These are phyloP conservation scores for Cyphotilapia sp. DNA, from an alignment of 2,113 vertebrate genomes.

Conservation along the genomic window DNA sequence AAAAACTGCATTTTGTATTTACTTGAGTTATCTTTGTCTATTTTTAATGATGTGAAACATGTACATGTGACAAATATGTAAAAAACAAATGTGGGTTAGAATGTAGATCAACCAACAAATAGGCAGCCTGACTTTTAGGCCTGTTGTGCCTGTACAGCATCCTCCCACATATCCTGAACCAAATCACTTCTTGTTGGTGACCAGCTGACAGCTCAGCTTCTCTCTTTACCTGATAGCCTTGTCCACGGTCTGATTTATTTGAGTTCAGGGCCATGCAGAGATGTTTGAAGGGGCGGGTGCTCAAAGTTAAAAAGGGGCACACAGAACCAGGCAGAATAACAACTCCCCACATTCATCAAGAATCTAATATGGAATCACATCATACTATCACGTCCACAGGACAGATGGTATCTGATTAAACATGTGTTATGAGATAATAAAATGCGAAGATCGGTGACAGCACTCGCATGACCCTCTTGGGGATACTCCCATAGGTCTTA, in stretches of 20 bases:
- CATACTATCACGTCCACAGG: neutral
- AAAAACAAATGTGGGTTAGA: neutral
- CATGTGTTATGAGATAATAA: neutral
- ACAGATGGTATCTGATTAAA: neutral
- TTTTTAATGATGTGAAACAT: neutral
- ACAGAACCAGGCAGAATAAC: neutral
- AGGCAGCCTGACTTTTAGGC: neutral
- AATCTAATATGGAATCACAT: neutral
- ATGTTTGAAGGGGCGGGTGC: neutral
- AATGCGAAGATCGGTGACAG: neutral
- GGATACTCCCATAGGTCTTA: neutral
- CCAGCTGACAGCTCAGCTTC: neutral
- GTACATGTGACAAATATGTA: neutral
- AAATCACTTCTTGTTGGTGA: neutral
- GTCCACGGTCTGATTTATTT: neutral
- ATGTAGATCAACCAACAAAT: neutral
- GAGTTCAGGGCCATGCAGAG: neutral
- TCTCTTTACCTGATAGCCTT: neutral
- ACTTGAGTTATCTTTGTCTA: neutral
- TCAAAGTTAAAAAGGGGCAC: neutral
- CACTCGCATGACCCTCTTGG: neutral
- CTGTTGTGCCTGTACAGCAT: neutral
- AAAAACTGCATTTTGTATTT: neutral
- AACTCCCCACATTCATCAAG: neutral
- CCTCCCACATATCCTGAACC: neutral